A percentile compares a stretch with the other conserved stretches of the same genome.
Conservation (phyloP, 2,888 invertebrate genomes). For the Apantesis nais region DNA sequence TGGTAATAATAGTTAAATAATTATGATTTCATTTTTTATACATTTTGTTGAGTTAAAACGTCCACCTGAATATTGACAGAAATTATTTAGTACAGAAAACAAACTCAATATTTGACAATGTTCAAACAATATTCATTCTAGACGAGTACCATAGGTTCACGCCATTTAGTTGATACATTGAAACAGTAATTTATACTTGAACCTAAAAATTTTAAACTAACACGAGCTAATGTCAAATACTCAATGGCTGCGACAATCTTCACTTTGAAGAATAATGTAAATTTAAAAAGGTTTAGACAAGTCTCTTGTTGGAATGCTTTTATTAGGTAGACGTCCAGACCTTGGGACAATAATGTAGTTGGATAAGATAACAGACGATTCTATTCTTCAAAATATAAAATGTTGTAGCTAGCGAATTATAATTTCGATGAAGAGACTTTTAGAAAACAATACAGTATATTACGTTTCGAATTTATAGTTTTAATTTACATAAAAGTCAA, state of each 20-base stretch:
- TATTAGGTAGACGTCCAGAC: slow-evolving; percentile 16
- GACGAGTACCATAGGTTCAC: no score
- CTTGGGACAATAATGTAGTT: neutral
- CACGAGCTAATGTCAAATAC: slow-evolving; percentile 26
- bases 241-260: slow-evolving; percentile 15
- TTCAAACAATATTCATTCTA: no score
- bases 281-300: slow-evolving; percentile 33
- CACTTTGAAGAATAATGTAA: slow-evolving; percentile 32
- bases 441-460: neutral
- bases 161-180: no score
- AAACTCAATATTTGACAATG: no score
- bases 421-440: slow-evolving; percentile 4
- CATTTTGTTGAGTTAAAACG: no score
- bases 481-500: neutral
- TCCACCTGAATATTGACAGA: no score
- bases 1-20: no score
- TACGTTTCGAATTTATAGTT: neutral
- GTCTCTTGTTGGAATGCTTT: slow-evolving; percentile 25
- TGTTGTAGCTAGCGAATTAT: neutral
- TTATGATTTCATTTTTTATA: no score
- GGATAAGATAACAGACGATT: slow-evolving; percentile 7
- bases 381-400: slow-evolving; percentile 23
- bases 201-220: slow-evolving; percentile 25
- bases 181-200: no score
- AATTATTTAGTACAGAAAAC: no score